Evolutionary conservation across 2,113 vertebrate genomes (phyloP).

Genomic region (Neogale vison): DNA sequence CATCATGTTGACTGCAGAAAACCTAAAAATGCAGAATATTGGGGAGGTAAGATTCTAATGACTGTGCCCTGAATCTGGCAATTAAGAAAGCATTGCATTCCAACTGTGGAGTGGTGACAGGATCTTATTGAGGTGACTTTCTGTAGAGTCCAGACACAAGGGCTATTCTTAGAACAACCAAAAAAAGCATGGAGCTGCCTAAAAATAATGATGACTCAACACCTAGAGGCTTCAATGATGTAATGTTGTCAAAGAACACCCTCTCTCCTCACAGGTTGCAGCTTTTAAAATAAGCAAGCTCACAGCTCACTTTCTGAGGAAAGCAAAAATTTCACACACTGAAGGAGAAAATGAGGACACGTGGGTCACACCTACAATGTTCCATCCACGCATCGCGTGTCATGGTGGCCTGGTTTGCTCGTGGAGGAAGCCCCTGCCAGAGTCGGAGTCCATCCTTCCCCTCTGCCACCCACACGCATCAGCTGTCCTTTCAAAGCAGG

Average conservation of each 20-base stretch:
- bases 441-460: neutral
- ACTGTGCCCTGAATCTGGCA: slow-evolving; percentile 64
- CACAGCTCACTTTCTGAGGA: slow-evolving; percentile 67
- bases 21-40: slow-evolving; percentile 78
- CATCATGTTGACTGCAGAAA: neutral
- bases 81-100: slow-evolving; percentile 71
- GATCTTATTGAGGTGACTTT: slow-evolving; percentile 84
- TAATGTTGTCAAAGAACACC: slow-evolving; percentile 79
- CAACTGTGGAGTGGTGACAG: slow-evolving; percentile 76
- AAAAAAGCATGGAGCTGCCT: slow-evolving; percentile 83
- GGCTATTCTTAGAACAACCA: slow-evolving; percentile 84
- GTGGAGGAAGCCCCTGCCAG: slow-evolving; percentile 22
- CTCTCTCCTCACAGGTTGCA: slow-evolving; percentile 74
- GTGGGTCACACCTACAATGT: neutral
- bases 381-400: slow-evolving; percentile 10
- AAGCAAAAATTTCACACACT: slow-evolving; percentile 58
- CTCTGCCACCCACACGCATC: neutral
- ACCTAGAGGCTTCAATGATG: slow-evolving; percentile 83
- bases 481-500: neutral
- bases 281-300: slow-evolving; percentile 73
- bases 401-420: neutral
- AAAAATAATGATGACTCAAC: slow-evolving; percentile 87
- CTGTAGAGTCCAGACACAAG: slow-evolving; percentile 77
- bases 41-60: slow-evolving; percentile 74
- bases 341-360: slow-evolving; percentile 35